Evolutionary conservation across 2,797 vertebrate genomes (phyloP).

Genomic region (Enteromius fasciolatus): DNA sequence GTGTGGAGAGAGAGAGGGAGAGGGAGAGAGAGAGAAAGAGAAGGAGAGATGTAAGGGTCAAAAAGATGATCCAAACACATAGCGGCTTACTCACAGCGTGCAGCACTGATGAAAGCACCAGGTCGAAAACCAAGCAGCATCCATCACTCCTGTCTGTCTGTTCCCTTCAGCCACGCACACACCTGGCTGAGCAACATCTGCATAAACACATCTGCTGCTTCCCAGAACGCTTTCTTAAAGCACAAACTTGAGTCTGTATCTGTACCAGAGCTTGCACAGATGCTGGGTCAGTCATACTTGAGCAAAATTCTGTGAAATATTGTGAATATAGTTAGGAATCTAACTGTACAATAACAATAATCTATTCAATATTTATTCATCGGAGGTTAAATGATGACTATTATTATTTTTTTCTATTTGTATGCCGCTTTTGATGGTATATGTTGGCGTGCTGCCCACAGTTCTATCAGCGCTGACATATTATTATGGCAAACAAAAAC

Average conservation of each 20-base stretch:
- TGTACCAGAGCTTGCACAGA: background rate
- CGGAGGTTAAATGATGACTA: too few species aligned
- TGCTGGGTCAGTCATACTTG: background rate
- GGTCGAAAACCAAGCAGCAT: conserved; percentile 44
- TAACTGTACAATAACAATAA: background rate
- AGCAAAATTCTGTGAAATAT: background rate
- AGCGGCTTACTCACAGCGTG: conserved; percentile 34
- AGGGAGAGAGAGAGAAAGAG: background rate
- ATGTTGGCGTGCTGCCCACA: too few species aligned
- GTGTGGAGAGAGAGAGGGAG: conserved; percentile 8
- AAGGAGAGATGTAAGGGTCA: conserved; percentile 54
- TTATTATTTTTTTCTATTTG: too few species aligned
- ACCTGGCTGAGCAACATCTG: conserved; percentile 48
- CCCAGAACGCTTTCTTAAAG: conserved; percentile 1
- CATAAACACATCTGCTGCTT: conserved; percentile 45
- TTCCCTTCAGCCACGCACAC: conserved; percentile 36
- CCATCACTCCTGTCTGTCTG: conserved; percentile 43
- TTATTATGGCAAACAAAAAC: background rate
- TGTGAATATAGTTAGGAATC: background rate
- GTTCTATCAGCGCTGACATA: too few species aligned
- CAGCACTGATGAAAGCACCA: conserved; percentile 26
- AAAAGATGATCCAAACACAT: conserved; percentile 25
- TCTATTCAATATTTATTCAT: too few species aligned
- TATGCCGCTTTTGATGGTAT: too few species aligned
- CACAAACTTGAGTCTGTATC: background rate